These are phyloP conservation scores for Meloidogyne exigua DNA, from an alignment of 1,140 invertebrate genomes.

Conservation along the genomic window DNA sequence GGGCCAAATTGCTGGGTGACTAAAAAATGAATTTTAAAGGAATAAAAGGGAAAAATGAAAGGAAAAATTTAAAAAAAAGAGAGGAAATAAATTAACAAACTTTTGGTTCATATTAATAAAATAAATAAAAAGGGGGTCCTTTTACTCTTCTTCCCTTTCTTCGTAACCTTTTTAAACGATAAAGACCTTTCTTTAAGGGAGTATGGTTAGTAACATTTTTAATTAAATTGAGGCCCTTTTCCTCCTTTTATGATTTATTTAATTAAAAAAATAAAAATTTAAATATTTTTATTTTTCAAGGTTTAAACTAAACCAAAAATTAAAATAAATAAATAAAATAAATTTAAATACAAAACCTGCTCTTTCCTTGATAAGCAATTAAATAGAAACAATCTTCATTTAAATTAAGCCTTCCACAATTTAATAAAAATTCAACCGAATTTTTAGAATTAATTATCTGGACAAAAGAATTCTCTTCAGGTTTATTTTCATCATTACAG, in stretches of 20 bases:
- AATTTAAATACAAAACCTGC: slow-evolving; percentile 34
- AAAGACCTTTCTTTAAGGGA: too few species aligned
- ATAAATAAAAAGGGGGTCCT: too few species aligned
- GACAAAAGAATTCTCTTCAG: neutral
- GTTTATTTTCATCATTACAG: neutral
- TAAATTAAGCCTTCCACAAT: neutral
- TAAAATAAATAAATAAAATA: neutral
- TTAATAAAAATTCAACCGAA: slow-evolving; percentile 14
- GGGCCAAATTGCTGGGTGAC: slow-evolving; percentile 45
- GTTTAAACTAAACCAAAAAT: too few species aligned
- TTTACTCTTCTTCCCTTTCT: too few species aligned
- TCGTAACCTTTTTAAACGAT: too few species aligned
- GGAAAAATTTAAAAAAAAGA: too few species aligned
- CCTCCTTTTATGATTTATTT: too few species aligned
- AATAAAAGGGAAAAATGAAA: too few species aligned
- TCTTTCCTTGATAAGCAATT: slow-evolving; percentile 50
- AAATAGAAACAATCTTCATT: slow-evolving; percentile 29
- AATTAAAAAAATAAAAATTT: neutral
- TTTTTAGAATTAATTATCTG: neutral
- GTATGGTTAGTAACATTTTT: too few species aligned
- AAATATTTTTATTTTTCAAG: neutral
- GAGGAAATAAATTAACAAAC: too few species aligned
- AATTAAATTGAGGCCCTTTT: too few species aligned
- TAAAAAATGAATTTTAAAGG: slow-evolving; percentile 30
- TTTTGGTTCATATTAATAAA: too few species aligned